phyloP scores from a whole-genome alignment of 2,797 vertebrate genomes.

The Molossus molossus region DNA sequence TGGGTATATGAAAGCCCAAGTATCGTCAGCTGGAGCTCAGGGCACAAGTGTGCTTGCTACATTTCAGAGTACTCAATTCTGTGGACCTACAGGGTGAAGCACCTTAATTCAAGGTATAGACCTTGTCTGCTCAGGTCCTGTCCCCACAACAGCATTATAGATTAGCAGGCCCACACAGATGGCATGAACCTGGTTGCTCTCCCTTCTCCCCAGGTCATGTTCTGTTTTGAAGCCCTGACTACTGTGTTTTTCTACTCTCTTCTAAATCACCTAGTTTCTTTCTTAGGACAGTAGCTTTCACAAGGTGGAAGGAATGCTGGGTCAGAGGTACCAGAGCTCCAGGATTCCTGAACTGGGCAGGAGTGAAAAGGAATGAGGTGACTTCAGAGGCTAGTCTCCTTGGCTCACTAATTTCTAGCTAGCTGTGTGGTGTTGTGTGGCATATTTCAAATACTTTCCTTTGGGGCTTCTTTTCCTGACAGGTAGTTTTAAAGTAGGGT shows the following conservation, averaged over 20 bases:
- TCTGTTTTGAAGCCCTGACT: background rate
- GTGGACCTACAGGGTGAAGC: no score
- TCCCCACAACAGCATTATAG: no score
- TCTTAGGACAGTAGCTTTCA: background rate
- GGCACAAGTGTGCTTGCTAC: background rate
- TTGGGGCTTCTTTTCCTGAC: background rate
- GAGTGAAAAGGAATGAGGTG: background rate
- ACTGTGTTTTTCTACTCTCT: background rate
- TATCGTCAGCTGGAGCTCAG: background rate
- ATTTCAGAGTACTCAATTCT: background rate
- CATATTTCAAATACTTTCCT: conserved; percentile 29
- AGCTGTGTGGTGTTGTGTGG: background rate
- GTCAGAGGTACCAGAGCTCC: background rate
- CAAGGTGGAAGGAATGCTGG: background rate
- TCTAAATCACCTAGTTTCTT: background rate
- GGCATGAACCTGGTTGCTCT: background rate
- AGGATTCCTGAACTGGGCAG: conserved; percentile 1
- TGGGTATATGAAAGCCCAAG: background rate
- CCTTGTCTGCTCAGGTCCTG: fast-evolving
- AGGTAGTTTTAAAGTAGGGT: background rate
- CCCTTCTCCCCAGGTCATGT: fast-evolving
- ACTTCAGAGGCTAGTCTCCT: background rate
- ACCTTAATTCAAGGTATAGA: background rate
- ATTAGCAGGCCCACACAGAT: background rate
- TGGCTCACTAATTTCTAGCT: background rate